These are phyloP conservation scores for Litocranius walleri DNA, from an alignment of 2,113 vertebrate genomes.

Conservation along the genomic window DNA sequence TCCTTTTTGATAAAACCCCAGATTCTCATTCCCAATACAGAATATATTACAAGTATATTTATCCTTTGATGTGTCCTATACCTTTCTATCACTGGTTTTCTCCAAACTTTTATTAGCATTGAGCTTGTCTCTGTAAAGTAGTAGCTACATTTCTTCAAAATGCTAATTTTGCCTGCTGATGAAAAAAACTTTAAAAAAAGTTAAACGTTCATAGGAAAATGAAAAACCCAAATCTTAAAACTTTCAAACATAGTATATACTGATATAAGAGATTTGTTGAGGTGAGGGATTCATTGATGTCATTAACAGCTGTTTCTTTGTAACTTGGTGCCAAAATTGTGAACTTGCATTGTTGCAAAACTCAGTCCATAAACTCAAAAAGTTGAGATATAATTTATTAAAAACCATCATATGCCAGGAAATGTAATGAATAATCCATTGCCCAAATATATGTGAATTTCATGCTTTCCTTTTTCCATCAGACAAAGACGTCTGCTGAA, in stretches of 20 bases:
- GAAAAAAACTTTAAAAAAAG: neutral
- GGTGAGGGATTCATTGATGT: neutral
- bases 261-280: neutral
- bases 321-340: neutral
- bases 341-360: conserved; percentile 16
- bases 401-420: conserved; percentile 33
- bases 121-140: neutral
- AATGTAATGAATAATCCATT: conserved; percentile 43
- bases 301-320: neutral
- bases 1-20: neutral
- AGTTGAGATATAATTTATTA: conserved; percentile 51
- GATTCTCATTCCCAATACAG: neutral
- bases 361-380: conserved; percentile 34
- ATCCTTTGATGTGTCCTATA: neutral
- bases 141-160: neutral
- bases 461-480: neutral
- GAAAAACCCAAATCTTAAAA: neutral
- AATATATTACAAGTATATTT: neutral
- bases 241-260: neutral
- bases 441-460: conserved; percentile 20
- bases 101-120: neutral
- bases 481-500: conserved; percentile 57
- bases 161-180: neutral
- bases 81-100: neutral
- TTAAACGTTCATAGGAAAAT: neutral